Evolutionary conservation across 2,113 vertebrate species (phyloP).

Genomic region (Eupsittula cactorum): DNA sequence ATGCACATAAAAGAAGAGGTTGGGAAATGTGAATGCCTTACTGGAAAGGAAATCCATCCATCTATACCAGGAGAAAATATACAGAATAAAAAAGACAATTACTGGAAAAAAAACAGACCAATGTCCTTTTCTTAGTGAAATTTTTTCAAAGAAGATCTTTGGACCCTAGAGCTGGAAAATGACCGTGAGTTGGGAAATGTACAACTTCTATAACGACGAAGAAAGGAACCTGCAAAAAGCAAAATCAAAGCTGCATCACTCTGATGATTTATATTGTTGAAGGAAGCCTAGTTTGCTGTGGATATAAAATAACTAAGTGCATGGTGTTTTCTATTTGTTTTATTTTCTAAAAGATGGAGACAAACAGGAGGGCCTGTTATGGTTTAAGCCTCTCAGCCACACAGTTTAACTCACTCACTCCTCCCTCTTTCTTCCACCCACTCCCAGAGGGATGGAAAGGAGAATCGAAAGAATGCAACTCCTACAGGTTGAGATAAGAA

Average conservation of each 20-base stretch:
- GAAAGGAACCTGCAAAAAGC: not conserved
- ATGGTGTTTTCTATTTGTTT: not conserved
- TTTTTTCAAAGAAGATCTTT: not conserved
- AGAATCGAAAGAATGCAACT: too few species aligned
- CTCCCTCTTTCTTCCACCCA: too few species aligned
- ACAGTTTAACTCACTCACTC: too few species aligned
- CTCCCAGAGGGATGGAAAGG: too few species aligned
- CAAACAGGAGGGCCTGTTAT: not conserved
- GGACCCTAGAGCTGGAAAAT: not conserved
- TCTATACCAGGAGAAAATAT: not conserved
- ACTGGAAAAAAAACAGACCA: not conserved
- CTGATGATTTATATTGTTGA: not conserved
- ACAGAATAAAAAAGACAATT: not conserved
- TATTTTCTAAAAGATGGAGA: not conserved
- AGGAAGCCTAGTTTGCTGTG: not conserved
- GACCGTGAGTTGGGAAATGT: not conserved
- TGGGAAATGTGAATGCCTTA: not conserved
- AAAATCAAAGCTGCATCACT: not conserved
- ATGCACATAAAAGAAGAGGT: not conserved
- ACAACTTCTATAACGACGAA: not conserved
- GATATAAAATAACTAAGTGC: not conserved
- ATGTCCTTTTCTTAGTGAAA: not conserved
- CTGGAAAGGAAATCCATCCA: not conserved
- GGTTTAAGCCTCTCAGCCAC: too few species aligned
- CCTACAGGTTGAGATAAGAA: too few species aligned